Percentiles rank a stretch among this genome's conserved stretches.
phyloP scores from a whole-genome alignment of 2,797 vertebrate species.

The Manis javanica region DNA sequence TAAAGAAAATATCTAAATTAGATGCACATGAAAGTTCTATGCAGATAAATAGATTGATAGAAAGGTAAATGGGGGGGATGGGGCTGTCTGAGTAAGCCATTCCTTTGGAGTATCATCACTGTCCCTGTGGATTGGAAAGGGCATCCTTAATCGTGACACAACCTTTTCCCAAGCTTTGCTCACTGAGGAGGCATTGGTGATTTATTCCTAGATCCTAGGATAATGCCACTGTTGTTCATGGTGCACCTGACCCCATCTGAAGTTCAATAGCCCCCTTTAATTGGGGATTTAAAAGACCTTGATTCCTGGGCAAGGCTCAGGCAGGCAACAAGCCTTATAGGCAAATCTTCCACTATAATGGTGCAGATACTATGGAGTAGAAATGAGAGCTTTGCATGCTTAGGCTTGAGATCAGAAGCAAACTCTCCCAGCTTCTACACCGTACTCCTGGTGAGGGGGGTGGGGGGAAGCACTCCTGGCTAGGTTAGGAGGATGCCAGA shows the following conservation, averaged over 20 bases:
- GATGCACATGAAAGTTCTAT: background rate
- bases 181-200: background rate
- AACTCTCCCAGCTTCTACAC: background rate
- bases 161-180: background rate
- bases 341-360: background rate
- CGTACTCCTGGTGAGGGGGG: accelerated
- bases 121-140: background rate
- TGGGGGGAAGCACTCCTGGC: background rate
- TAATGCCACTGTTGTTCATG: background rate
- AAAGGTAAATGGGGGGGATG: background rate
- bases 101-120: background rate
- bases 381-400: background rate
- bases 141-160: background rate
- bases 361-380: background rate
- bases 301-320: background rate
- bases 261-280: background rate
- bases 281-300: background rate
- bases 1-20: constrained; percentile 30
- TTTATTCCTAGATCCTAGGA: background rate
- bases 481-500: background rate
- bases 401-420: constrained; percentile 22
- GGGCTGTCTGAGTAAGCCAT: background rate
- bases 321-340: background rate
- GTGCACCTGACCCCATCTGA: background rate
- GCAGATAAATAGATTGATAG: background rate